These are phyloP conservation scores for Meganola albula DNA, from an alignment of 2,888 invertebrate genomes.

Conservation along the genomic window DNA sequence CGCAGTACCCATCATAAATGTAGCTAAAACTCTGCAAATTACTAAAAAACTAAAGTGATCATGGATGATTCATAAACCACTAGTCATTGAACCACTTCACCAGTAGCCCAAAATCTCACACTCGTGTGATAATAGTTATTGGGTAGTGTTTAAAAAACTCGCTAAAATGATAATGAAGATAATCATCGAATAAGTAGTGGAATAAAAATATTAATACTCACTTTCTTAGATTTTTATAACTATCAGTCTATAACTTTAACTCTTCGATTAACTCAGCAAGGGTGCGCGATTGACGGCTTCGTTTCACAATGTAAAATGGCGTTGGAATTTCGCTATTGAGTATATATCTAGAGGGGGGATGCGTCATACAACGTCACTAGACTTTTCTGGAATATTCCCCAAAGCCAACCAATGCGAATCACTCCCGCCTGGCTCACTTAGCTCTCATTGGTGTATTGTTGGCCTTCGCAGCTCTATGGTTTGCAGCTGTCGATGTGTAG, in stretches of 20 bases:
- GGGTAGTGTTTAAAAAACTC: too few species aligned
- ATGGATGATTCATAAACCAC: too few species aligned
- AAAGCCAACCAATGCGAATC: conserved; percentile 44
- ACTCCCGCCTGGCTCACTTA: conserved; percentile 25
- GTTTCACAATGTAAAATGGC: conserved; percentile 63
- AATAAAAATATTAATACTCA: conserved; percentile 37
- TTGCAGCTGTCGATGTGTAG: too few species aligned
- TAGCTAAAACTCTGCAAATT: too few species aligned
- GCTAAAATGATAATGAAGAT: too few species aligned
- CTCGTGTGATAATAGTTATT: too few species aligned
- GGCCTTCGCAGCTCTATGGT: conserved; percentile 25
- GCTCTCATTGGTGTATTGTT: conserved; percentile 46
- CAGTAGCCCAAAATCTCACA: too few species aligned
- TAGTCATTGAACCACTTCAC: too few species aligned
- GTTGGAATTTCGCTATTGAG: conserved; percentile 32
- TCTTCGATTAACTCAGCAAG: conserved; percentile 62
- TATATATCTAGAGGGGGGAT: conserved; percentile 45
- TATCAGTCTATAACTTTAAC: conserved; percentile 51
- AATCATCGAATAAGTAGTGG: background rate
- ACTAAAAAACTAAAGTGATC: too few species aligned
- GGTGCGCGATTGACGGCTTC: conserved; percentile 74
- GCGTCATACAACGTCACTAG: conserved; percentile 58
- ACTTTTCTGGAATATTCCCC: conserved; percentile 67
- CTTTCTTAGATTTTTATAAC: conserved; percentile 44
- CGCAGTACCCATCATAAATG: too few species aligned